A percentile compares a stretch with the other conserved stretches of the same genome.
Conservation (phyloP, 2,888 invertebrate genomes). For the Drosophila neonasuta region DNA sequence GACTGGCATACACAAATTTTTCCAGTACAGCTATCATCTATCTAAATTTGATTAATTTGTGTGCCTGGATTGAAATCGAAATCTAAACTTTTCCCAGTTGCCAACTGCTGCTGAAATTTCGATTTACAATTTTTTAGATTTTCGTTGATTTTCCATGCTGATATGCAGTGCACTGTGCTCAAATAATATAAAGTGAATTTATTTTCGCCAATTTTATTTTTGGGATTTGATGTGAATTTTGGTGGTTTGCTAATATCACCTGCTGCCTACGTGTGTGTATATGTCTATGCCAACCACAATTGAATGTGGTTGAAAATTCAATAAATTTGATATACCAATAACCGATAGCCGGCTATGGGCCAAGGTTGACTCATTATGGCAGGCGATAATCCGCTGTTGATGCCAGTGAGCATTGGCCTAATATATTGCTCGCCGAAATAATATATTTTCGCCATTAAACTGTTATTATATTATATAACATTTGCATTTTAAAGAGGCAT, state of each 20-base stretch:
- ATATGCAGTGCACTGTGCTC: background rate
- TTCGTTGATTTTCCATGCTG: background rate
- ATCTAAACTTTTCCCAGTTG: background rate
- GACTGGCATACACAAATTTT: background rate
- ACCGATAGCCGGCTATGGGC: slow-evolving; percentile 1
- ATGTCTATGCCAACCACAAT: slow-evolving; percentile 52
- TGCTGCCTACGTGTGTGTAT: background rate
- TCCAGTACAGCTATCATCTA: background rate
- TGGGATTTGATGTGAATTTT: slow-evolving; percentile 15
- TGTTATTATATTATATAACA: background rate
- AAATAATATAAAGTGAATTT: background rate
- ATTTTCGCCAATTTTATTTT: slow-evolving; percentile 9
- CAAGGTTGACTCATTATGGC: slow-evolving; percentile 49
- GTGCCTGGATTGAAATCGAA: background rate
- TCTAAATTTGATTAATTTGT: background rate
- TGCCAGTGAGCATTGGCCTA: slow-evolving; percentile 14
- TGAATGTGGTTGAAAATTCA: slow-evolving; percentile 56
- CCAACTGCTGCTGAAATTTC: background rate
- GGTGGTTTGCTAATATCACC: background rate
- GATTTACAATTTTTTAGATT: background rate
- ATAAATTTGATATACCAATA: slow-evolving; percentile 56
- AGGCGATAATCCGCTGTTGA: slow-evolving; percentile 52
- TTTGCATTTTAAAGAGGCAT: background rate
- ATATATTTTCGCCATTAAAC: background rate
- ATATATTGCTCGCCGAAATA: slow-evolving; percentile 5